Evolutionary conservation across 2,113 vertebrate genomes (phyloP), one percentile per base, ranked within the genome.

Genomic region (Oncorhynchus nerka): DNA sequence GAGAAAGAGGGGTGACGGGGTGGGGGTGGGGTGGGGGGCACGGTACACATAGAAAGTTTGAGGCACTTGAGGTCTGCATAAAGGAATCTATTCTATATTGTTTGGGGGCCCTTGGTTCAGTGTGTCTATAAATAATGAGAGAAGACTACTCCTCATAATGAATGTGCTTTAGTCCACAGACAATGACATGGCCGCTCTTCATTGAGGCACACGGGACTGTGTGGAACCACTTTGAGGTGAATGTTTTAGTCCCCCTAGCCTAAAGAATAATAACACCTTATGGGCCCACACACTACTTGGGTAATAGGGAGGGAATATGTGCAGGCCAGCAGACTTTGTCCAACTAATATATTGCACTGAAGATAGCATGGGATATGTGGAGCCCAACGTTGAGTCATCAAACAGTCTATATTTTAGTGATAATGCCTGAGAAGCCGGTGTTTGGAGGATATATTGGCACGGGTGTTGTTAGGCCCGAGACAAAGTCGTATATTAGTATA

Each of bases 81-180:
- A 94, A 93, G 89, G 87, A 91, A 89, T 92, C 92, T 85, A 88
- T 91, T 83, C 82, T 75, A 83, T 82, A 93, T 92, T 94, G 93
- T 93, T 87, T 82, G 79, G 85, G 67, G 84, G 80, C 85, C 89
- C 88, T 89, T 91, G 83, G 81, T 92, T 92, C 91, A 91, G 89
- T 89, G 92, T 92, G 92, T 92, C 91, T 87, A 82, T 91, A 93
- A 89, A 93, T 92, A 93, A 92, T 92, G 93, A 92, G 90, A 84
- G 80, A 90, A 87, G 82, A 78, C 89, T 76, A 86, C 89, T 90
- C 85, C 90, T 91, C 87, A 80, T 55, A 86, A 90, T 94, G 92
- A 93, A 94, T 92, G 90, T 91, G 86, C 90, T 90, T 87, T 88
- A 92, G 92, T 92, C 86, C 39, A 77, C 84, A 83, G 87, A 92